Evolutionary conservation across 2,113 vertebrate genomes (phyloP).

Genomic region (Peromyscus californicus): DNA sequence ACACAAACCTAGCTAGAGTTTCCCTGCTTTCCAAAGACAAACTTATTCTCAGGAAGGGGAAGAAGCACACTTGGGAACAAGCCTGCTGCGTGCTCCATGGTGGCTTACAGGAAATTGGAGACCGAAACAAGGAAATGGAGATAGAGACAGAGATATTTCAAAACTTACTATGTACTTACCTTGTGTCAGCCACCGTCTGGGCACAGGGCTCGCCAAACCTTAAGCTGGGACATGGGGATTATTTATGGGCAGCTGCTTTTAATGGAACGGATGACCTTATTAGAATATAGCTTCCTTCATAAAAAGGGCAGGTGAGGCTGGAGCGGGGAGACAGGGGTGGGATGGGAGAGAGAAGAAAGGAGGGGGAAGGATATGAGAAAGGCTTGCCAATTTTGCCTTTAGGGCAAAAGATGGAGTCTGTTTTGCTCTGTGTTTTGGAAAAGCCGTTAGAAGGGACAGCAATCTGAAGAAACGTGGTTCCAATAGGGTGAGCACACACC

Average conservation of each 20-base stretch:
- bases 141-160: conserved; percentile 31
- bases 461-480: background rate
- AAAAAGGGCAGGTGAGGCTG: background rate
- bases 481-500: too few relatives aligned
- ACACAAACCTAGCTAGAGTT: background rate
- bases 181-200: background rate
- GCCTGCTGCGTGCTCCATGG: background rate
- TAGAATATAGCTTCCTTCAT: conserved; percentile 14
- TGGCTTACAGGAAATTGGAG: conserved; percentile 56
- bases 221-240: background rate
- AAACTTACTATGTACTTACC: conserved; percentile 17
- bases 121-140: conserved; percentile 64
- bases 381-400: background rate
- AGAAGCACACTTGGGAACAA: background rate
- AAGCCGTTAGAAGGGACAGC: background rate
- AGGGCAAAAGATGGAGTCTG: background rate
- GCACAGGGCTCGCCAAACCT: background rate
- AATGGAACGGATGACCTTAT: conserved; percentile 5
- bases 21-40: background rate
- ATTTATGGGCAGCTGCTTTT: conserved; percentile 22
- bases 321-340: background rate
- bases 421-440: background rate
- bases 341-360: background rate
- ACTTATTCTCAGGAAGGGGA: background rate
- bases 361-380: background rate